Evolutionary conservation across 2,888 invertebrate species (phyloP), one percentile per base, ranked within the genome.

Genomic region (Lydus trimaculatus): DNA sequence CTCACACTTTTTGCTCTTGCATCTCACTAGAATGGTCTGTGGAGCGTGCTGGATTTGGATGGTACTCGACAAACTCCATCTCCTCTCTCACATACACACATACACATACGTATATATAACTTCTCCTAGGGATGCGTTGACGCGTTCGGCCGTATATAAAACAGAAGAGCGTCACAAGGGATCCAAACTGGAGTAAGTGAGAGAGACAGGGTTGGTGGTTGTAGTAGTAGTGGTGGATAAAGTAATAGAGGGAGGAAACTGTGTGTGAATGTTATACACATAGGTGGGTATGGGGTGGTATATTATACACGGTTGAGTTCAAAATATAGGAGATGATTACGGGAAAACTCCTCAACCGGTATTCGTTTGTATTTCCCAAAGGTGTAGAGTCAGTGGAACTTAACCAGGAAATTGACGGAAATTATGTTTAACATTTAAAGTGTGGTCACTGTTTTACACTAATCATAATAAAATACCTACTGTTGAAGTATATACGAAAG

Each of bases 91-190:
- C 43, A 43, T 17, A 43, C 43, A 43, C 36, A 36, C 31, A 3
- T 8, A 3, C 31, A 31, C 31, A 3, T 8, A 31, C 31, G 7
- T 28, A 39, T n/a, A 36, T 13, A 36, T 13, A 9, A 17, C 48
- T 48, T 48, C 20, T 48, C 9, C 9, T 2, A 23, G 52, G 52
- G 52, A 52, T 52, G 52, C 52, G 52, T 52, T 52, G 52, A 52
- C 52, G 52, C 52, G 52, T 52, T 52, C 52, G 52, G 25, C 52
- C 52, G 52, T 52, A 52, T 13, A 52, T 52, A 52, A 52, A 52
- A 52, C 25, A 52, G 23, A 52, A 52, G 13, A 25, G 52, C 13
- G 43, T 43, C 43, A 25, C 23, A 52, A 25, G 48, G 23, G 23
- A 52, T 52, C n/a, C 48, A 6, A 52, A 52, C 43, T 36, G 4